These are phyloP conservation scores for Metellina segmentata DNA, from an alignment of 2,888 invertebrate genomes.

Conservation along the genomic window DNA sequence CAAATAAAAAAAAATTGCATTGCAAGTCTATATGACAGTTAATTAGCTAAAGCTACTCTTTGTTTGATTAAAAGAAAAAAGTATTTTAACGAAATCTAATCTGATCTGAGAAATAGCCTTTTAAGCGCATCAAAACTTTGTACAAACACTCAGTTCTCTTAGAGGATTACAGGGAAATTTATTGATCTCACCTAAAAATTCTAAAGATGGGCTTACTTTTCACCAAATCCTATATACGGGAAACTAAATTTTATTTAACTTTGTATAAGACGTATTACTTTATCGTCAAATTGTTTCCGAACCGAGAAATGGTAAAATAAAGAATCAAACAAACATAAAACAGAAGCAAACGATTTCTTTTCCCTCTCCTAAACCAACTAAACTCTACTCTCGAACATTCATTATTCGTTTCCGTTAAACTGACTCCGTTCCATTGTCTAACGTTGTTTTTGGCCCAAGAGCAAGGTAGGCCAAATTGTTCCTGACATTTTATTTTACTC, in stretches of 20 bases:
- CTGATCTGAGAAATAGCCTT: not conserved
- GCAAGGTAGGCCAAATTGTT: constrained; percentile 22
- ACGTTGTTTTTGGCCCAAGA: not conserved
- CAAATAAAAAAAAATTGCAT: too few species aligned
- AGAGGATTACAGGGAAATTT: not conserved
- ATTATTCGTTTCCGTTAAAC: constrained; percentile 9
- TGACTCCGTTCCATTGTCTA: constrained; percentile 7
- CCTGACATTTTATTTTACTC: constrained; percentile 37
- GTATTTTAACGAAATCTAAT: not conserved
- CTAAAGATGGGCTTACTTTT: not conserved
- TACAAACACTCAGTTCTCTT: not conserved
- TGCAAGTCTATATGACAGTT: too few species aligned
- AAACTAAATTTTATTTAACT: not conserved
- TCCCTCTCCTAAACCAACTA: not conserved
- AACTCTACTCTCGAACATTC: not conserved
- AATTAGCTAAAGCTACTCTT: not conserved
- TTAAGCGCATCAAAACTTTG: not conserved
- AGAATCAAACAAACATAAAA: not conserved
- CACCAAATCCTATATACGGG: not conserved
- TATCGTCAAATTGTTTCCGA: not conserved
- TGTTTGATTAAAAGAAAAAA: not conserved
- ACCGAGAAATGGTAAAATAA: not conserved
- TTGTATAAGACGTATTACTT: not conserved
- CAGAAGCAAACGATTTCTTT: not conserved
- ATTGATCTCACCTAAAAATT: not conserved